These are phyloP conservation scores for Cosmorhoe ocellata DNA, from an alignment of 2,888 invertebrate species.

Conservation along the genomic window DNA sequence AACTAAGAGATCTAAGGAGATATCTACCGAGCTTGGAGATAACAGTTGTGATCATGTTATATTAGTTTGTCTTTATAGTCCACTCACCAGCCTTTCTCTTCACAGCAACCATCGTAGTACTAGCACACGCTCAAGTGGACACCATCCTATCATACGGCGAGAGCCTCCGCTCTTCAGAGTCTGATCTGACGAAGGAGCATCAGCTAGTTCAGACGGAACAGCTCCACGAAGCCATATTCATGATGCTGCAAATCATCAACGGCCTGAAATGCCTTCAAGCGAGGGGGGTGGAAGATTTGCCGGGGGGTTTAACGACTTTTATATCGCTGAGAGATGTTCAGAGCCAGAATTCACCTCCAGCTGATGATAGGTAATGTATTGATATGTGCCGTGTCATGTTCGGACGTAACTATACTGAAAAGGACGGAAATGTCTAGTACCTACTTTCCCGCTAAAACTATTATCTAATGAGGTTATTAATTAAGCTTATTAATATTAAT, in stretches of 20 bases:
- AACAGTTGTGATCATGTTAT: too few relatives aligned
- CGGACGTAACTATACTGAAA: too few relatives aligned
- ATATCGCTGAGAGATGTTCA: slow-evolving; percentile 85
- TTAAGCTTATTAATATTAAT: too few relatives aligned
- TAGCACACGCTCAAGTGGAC: slow-evolving; percentile 88
- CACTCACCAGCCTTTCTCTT: slow-evolving; percentile 32
- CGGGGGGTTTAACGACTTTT: slow-evolving; percentile 87
- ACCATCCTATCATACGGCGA: slow-evolving; percentile 88
- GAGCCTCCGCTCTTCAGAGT: slow-evolving; percentile 80
- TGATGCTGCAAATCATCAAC: slow-evolving; percentile 91
- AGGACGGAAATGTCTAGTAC: too few relatives aligned
- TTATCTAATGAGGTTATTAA: too few relatives aligned
- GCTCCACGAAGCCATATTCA: slow-evolving; percentile 87
- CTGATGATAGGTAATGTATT: slow-evolving; percentile 74
- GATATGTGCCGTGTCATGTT: too few relatives aligned
- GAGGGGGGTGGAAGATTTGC: slow-evolving; percentile 90
- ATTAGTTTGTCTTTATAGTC: too few relatives aligned
- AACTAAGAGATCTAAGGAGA: too few relatives aligned
- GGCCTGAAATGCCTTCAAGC: slow-evolving; percentile 92
- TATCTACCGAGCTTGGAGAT: too few relatives aligned
- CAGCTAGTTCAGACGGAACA: slow-evolving; percentile 74
- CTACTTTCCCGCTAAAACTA: too few relatives aligned
- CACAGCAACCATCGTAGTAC: slow-evolving; percentile 88
- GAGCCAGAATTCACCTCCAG: slow-evolving; percentile 57
- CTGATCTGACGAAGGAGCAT: slow-evolving; percentile 65